phyloP scores from a whole-genome alignment of 1,140 invertebrate species.

The Eupristina koningsbergeri region DNA sequence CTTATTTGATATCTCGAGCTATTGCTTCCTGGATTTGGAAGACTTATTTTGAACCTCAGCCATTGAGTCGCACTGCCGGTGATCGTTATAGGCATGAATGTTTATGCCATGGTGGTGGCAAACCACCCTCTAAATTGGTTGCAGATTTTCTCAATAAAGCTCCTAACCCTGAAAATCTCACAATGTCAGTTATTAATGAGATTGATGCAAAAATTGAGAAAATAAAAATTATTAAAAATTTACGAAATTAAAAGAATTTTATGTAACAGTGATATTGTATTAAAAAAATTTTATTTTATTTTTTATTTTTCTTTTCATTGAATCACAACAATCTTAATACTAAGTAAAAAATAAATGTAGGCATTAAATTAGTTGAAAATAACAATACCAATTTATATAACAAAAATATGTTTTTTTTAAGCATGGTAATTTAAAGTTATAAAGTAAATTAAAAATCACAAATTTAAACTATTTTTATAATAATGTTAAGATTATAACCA shows the following conservation, averaged over 20 bases:
- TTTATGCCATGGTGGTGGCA: slow-evolving; percentile 90
- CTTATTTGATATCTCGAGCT: slow-evolving; percentile 94
- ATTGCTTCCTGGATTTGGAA: slow-evolving; percentile 96
- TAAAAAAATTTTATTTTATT: neutral
- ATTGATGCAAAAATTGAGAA: slow-evolving; percentile 73
- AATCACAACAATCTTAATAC: neutral
- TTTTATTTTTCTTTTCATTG: neutral
- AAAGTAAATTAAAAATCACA: too few relatives aligned
- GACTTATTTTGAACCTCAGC: slow-evolving; percentile 87
- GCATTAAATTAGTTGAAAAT: too few relatives aligned
- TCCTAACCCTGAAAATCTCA: slow-evolving; percentile 77
- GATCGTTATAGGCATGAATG: slow-evolving; percentile 85
- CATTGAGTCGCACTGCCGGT: slow-evolving; percentile 84
- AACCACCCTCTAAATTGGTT: slow-evolving; percentile 82
- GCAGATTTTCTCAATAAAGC: slow-evolving; percentile 81
- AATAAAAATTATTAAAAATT: slow-evolving; percentile 55
- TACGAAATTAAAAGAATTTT: neutral
- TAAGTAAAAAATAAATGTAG: too few relatives aligned
- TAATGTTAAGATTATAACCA: too few relatives aligned
- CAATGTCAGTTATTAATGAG: slow-evolving; percentile 75
- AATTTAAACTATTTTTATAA: too few relatives aligned
- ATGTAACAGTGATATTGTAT: too few relatives aligned
- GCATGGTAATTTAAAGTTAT: too few relatives aligned
- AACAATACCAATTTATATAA: too few relatives aligned
- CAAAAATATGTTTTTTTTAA: too few relatives aligned